phyloP scores from a whole-genome alignment of 2,113 vertebrate species.

The Cepphus grylle region DNA sequence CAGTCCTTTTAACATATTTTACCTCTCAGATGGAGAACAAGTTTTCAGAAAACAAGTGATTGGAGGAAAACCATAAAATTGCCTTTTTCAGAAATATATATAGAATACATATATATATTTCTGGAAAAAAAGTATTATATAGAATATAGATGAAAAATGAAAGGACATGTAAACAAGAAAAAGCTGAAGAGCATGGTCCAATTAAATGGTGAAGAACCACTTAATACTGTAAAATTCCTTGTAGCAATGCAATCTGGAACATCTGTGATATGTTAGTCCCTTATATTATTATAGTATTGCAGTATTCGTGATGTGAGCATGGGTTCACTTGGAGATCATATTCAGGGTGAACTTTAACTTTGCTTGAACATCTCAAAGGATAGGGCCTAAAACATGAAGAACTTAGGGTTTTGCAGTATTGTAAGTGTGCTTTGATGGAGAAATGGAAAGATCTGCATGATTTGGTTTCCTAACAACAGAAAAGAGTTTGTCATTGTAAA shows the following conservation, averaged over 20 bases:
- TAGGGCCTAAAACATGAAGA: not conserved
- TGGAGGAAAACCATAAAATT: not conserved
- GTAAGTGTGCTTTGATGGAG: not conserved
- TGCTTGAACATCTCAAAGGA: not conserved
- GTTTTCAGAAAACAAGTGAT: not conserved
- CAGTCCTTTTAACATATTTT: not conserved
- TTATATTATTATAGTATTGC: not conserved
- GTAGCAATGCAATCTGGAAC: not conserved
- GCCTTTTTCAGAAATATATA: not conserved
- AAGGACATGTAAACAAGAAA: not conserved
- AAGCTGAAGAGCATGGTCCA: not conserved
- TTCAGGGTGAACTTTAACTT: not conserved
- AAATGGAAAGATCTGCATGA: not conserved
- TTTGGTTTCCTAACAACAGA: not conserved
- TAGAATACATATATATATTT: not conserved
- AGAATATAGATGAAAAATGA: not conserved
- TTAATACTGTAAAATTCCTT: not conserved
- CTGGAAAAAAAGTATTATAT: not conserved
- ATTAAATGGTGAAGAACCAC: not conserved
- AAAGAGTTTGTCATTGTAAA: not conserved
- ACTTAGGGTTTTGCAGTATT: not conserved
- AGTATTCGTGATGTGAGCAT: not conserved
- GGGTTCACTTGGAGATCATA: not conserved
- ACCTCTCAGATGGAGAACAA: not conserved
- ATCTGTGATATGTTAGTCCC: not conserved